phyloP scores from a whole-genome alignment of 2,888 invertebrate species.

The Calameuta pallipes region DNA sequence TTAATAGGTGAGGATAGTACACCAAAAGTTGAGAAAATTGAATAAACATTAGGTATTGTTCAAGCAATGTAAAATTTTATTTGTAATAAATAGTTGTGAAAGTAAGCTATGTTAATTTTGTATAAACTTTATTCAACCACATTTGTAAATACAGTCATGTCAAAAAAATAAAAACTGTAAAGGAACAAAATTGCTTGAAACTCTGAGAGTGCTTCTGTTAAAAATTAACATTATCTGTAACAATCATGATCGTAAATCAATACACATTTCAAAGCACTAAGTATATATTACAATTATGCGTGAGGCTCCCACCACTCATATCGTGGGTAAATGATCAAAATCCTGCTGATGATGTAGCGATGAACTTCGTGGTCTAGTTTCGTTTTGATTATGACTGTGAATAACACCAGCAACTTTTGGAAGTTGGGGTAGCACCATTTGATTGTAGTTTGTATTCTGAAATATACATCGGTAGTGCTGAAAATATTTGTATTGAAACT shows the following conservation, averaged over 20 bases:
- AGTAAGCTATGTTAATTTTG: background rate
- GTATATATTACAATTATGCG: conserved; percentile 31
- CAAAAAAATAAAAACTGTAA: background rate
- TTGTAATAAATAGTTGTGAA: background rate
- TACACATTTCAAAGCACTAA: conserved; percentile 1
- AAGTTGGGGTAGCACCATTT: conserved; percentile 77
- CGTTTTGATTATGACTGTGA: conserved; percentile 67
- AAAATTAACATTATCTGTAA: conserved; percentile 17
- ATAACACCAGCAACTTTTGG: conserved; percentile 69
- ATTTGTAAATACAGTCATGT: background rate
- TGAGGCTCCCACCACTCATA: conserved; percentile 69
- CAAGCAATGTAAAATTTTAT: background rate
- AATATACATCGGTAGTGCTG: conserved; percentile 28
- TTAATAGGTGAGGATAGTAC: background rate
- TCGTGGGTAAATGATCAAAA: conserved; percentile 80
- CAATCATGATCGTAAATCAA: conserved; percentile 38
- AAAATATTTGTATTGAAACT: background rate
- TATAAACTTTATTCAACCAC: background rate
- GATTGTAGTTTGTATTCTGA: conserved; percentile 69
- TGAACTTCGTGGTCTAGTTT: conserved; percentile 56
- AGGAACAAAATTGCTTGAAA: background rate
- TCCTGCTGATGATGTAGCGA: conserved; percentile 67
- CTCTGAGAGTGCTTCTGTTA: background rate
- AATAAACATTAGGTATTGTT: background rate
- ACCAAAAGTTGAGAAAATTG: background rate